Percentiles rank a stretch among this genome's conserved stretches.
phyloP scores from a whole-genome alignment of 64 coral and sea anemone genomes.

The Montipora efflorescens region DNA sequence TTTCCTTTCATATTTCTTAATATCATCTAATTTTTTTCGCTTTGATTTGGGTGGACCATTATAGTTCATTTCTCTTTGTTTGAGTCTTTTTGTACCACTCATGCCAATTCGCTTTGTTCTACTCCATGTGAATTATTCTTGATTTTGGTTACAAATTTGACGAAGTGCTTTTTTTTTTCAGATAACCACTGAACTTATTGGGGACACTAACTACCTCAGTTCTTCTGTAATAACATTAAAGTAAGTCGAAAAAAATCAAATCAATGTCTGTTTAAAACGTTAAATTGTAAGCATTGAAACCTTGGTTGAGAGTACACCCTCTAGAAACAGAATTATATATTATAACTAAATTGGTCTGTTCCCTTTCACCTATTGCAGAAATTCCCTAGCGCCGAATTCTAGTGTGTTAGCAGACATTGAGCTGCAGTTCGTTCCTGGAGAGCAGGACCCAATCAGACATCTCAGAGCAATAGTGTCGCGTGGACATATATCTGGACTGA shows the following conservation, averaged over 20 bases:
- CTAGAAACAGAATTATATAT: not conserved
- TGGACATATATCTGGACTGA: constrained; percentile 66
- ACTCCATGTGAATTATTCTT: no score
- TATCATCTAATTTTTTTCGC: no score
- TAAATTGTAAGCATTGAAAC: no score
- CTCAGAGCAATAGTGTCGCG: constrained; percentile 47
- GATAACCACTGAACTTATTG: constrained; percentile 72
- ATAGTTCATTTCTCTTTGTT: not conserved
- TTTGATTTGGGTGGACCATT: no score
- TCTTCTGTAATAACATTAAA: constrained; percentile 64
- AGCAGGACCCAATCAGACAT: constrained; percentile 63
- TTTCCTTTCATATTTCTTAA: no score
- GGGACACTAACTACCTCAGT: constrained; percentile 66
- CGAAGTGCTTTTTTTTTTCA: not conserved
- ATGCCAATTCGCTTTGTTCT: no score
- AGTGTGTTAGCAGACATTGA: constrained; percentile 69
- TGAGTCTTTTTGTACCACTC: no score
- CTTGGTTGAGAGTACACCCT: no score
- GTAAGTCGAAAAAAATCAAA: constrained; percentile 20
- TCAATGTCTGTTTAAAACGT: not conserved
- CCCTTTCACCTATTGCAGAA: constrained; percentile 1
- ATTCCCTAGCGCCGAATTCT: constrained; percentile 35
- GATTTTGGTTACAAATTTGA: no score
- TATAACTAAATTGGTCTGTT: not conserved
- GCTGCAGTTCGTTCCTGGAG: constrained; percentile 58